phyloP scores from a whole-genome alignment of 2,888 invertebrate genomes.

The Eupithecia abbreviata region DNA sequence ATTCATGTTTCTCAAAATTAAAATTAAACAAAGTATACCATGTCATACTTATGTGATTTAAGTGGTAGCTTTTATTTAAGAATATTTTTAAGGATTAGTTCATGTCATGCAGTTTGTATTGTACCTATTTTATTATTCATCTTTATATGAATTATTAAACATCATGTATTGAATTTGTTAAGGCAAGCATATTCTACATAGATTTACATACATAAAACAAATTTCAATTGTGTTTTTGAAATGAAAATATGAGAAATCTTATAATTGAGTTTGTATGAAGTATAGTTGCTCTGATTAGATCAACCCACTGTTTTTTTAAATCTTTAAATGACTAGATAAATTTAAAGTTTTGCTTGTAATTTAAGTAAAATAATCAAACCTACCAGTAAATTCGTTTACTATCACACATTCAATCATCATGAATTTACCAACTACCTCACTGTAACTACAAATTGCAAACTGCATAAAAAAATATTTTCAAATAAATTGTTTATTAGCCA shows the following conservation, averaged over 20 bases:
- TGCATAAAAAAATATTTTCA: not conserved
- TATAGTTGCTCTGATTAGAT: not conserved
- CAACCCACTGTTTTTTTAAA: not conserved
- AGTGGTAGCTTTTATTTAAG: constrained; percentile 54
- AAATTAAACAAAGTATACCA: constrained; percentile 28
- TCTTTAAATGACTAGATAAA: not conserved
- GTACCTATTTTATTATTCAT: constrained; percentile 26
- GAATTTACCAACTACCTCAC: constrained; percentile 32
- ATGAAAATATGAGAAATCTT: not conserved
- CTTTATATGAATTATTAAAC: not conserved
- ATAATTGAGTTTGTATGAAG: not conserved
- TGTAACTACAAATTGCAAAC: constrained; percentile 12
- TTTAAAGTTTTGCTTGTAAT: not conserved
- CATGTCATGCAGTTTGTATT: constrained; percentile 26
- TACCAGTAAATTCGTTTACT: not conserved
- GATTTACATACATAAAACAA: not conserved
- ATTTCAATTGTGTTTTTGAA: not conserved
- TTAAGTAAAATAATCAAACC: not conserved
- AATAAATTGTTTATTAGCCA: not conserved
- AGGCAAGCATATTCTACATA: not conserved
- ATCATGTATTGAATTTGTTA: too few species aligned
- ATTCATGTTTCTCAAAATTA: constrained; percentile 29
- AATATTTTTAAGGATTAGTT: constrained; percentile 26
- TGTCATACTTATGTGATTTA: constrained; percentile 53
- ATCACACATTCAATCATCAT: not conserved